Conservation (phyloP, 1,140 invertebrate genomes). For the Bradysia coprophila region DNA sequence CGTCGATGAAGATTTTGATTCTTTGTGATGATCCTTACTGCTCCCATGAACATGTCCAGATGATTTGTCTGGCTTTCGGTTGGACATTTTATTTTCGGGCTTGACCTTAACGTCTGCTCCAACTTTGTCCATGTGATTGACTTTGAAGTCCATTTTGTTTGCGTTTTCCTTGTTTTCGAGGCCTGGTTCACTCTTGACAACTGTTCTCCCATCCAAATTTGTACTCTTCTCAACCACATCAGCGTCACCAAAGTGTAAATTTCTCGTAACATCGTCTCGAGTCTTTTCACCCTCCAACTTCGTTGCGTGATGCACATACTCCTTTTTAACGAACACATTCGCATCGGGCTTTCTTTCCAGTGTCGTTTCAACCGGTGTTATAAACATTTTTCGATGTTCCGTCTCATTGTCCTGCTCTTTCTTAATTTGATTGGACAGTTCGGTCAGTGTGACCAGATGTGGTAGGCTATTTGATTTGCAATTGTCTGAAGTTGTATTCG, state of each 20-base stretch:
- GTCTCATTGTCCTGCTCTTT: background rate
- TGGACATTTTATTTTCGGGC: too few species aligned
- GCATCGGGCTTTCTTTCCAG: background rate
- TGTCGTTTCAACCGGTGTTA: background rate
- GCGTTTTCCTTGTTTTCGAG: background rate
- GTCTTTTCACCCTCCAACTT: slow-evolving; percentile 9
- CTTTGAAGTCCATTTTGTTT: background rate
- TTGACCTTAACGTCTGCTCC: too few species aligned
- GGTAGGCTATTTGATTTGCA: too few species aligned
- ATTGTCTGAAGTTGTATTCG: background rate
- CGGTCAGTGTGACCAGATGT: background rate
- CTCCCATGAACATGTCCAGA: slow-evolving; percentile 1
- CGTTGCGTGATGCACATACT: background rate
- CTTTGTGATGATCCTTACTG: slow-evolving; percentile 12
- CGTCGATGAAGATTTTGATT: slow-evolving; percentile 9
- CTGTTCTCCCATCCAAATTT: background rate
- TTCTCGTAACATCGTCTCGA: slow-evolving; percentile 17
- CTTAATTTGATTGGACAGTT: background rate
- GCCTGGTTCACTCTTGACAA: background rate
- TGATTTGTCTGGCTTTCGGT: too few species aligned
- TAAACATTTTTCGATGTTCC: background rate
- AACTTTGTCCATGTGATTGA: background rate
- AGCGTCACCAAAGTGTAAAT: slow-evolving; percentile 11
- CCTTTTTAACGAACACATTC: slow-evolving; percentile 2
- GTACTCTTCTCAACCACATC: slow-evolving; percentile 1